Evolutionary conservation across 2,888 invertebrate genomes (phyloP).

Genomic region (Dolichopus griseipennis): DNA sequence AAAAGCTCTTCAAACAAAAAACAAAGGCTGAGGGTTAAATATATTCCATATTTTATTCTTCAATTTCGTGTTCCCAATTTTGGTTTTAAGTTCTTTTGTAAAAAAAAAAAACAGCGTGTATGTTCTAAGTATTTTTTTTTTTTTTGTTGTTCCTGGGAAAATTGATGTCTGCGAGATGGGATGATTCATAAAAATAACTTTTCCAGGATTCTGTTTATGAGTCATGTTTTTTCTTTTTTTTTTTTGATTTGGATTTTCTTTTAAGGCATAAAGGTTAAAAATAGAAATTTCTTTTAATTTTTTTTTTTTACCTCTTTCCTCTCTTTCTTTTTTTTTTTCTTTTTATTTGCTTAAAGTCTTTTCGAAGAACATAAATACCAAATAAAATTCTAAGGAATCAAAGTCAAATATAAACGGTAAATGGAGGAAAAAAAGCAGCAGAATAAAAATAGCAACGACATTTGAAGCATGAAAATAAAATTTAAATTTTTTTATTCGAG

Average conservation of each 20-base stretch:
- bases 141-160: too few relatives aligned
- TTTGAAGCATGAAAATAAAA: neutral
- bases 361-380: neutral
- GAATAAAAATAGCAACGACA: neutral
- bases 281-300: neutral
- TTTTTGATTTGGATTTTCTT: neutral
- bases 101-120: too few relatives aligned
- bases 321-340: neutral
- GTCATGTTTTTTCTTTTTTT: neutral
- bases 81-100: too few relatives aligned
- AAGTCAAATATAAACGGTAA: neutral
- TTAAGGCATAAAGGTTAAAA: neutral
- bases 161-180: too few relatives aligned
- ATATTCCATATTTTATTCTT: too few relatives aligned
- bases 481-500: too few relatives aligned
- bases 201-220: neutral
- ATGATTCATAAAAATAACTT: neutral
- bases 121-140: too few relatives aligned
- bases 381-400: neutral
- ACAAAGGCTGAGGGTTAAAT: too few relatives aligned
- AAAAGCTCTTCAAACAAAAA: too few relatives aligned
- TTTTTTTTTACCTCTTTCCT: too few relatives aligned
- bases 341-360: neutral
- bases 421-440: too few relatives aligned
- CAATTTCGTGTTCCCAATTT: too few relatives aligned